phyloP scores from a whole-genome alignment of 2,888 invertebrate genomes.

The Xanthia togata region DNA sequence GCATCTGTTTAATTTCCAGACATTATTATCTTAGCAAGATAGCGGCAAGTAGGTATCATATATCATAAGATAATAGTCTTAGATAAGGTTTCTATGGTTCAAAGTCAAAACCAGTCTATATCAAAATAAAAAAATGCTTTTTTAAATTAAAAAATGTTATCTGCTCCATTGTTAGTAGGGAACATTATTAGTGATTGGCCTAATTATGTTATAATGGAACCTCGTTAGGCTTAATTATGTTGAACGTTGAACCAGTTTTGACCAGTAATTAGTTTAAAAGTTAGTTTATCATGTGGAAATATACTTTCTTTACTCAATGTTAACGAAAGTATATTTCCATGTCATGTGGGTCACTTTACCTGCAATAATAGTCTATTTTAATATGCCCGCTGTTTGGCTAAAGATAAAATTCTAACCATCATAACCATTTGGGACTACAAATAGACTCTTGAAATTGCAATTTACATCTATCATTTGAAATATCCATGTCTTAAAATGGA shows the following conservation, averaged over 20 bases:
- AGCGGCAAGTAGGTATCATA: constrained; percentile 16
- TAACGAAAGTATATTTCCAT: too few relatives aligned
- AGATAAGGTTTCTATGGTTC: constrained; percentile 37
- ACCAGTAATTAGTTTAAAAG: constrained; percentile 39
- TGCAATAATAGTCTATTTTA: not conserved
- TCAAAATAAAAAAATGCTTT: not conserved
- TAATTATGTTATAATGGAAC: constrained; percentile 38
- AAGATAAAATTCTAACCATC: not conserved
- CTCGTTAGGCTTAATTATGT: constrained; percentile 38
- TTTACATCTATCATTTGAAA: not conserved
- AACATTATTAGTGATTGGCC: constrained; percentile 11
- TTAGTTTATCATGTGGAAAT: not conserved
- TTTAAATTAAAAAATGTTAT: not conserved
- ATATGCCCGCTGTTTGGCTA: not conserved
- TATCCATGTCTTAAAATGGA: not conserved
- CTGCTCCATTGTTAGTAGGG: constrained; percentile 1
- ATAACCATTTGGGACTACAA: too few relatives aligned
- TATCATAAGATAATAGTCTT: constrained; percentile 39
- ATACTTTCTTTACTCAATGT: constrained; percentile 1
- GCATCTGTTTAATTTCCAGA: constrained; percentile 28
- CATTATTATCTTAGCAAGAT: constrained; percentile 15
- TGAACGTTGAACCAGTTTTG: constrained; percentile 43
- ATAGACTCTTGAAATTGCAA: not conserved
- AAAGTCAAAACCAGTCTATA: constrained; percentile 26
- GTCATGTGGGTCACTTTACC: not conserved